These are phyloP conservation scores for Saccopteryx bilineata DNA, from an alignment of 2,113 vertebrate genomes.

Conservation along the genomic window DNA sequence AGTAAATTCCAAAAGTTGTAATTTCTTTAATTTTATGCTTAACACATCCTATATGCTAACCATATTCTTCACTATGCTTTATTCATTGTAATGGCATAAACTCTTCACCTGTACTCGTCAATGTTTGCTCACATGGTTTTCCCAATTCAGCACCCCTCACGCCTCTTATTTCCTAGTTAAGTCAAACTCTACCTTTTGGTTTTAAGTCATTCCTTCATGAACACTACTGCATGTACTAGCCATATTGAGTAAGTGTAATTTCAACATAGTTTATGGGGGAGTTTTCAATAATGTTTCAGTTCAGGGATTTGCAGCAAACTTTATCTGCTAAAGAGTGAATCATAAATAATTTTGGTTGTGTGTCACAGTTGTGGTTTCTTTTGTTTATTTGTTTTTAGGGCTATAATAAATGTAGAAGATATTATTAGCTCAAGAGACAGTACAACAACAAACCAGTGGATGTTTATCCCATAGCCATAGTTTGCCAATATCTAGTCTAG, in stretches of 20 bases:
- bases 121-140: neutral
- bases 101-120: neutral
- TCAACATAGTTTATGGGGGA: neutral
- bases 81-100: neutral
- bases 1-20: neutral
- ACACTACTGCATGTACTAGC: neutral
- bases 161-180: neutral
- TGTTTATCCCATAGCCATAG: neutral
- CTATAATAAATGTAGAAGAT: neutral
- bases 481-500: neutral
- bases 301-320: rapidly evolving
- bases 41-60: neutral
- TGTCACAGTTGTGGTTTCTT: neutral
- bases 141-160: neutral
- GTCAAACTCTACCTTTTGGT: neutral
- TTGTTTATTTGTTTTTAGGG: neutral
- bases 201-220: neutral
- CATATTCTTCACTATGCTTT: neutral
- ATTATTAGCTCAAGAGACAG: neutral
- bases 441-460: neutral
- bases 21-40: neutral
- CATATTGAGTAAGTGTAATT: neutral
- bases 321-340: neutral
- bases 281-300: neutral
- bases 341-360: neutral